These are phyloP conservation scores for Adoxophyes honmai DNA, from an alignment of 1,140 invertebrate genomes.

Conservation along the genomic window DNA sequence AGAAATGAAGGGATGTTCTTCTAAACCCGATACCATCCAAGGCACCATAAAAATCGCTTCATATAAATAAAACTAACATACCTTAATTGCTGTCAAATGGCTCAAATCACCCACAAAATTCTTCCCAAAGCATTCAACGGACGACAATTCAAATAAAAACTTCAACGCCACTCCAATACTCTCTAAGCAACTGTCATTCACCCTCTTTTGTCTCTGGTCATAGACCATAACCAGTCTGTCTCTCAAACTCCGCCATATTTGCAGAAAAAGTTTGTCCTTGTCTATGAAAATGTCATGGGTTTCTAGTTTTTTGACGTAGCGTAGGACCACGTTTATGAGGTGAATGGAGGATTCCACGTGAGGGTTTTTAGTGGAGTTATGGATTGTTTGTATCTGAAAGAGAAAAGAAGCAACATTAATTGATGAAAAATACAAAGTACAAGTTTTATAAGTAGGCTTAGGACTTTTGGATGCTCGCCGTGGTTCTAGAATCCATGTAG, in stretches of 20 bases:
- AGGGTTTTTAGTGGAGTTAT: constrained; percentile 39
- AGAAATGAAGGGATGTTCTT: too few species aligned
- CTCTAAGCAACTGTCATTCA: constrained; percentile 35
- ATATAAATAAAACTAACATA: constrained; percentile 25
- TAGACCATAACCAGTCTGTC: constrained; percentile 35
- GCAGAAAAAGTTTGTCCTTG: constrained; percentile 49
- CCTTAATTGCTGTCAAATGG: constrained; percentile 47
- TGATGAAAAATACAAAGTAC: too few species aligned
- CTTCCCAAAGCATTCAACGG: constrained; percentile 46
- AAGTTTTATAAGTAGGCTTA: too few species aligned
- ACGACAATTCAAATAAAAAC: constrained; percentile 52
- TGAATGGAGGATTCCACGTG: constrained; percentile 51
- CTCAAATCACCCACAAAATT: constrained; percentile 49
- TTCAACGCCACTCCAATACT: constrained; percentile 47
- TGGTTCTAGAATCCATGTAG: too few species aligned
- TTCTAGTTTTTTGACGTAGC: constrained; percentile 59
- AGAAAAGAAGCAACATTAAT: background rate
- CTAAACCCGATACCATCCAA: too few species aligned
- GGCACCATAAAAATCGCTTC: too few species aligned
- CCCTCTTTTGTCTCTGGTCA: constrained; percentile 23
- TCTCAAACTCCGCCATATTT: constrained; percentile 54
- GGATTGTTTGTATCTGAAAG: constrained; percentile 51
- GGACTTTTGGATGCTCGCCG: too few species aligned
- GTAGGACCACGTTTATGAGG: constrained; percentile 44
- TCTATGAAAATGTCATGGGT: constrained; percentile 47